phyloP scores from a whole-genome alignment of 2,113 vertebrate genomes.

The Otis tarda region DNA sequence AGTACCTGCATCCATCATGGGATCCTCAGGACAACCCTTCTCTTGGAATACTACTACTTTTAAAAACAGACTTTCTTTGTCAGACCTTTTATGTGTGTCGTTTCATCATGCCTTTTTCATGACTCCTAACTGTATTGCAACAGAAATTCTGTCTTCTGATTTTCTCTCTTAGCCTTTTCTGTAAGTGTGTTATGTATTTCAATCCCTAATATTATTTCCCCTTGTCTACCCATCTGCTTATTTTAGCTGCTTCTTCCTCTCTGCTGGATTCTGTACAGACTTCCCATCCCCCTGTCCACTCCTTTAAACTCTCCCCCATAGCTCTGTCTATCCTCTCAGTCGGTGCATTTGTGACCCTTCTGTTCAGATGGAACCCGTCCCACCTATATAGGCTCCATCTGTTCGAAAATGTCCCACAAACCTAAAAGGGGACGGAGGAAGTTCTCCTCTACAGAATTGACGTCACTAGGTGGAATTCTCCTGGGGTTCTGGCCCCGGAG shows the following conservation, averaged over 20 bases:
- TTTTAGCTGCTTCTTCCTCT: slow-evolving; percentile 77
- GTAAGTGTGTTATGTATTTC: slow-evolving; percentile 63
- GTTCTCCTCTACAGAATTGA: slow-evolving; percentile 80
- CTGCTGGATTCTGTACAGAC: slow-evolving; percentile 73
- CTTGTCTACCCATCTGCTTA: slow-evolving; percentile 79
- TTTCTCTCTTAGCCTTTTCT: slow-evolving; percentile 47
- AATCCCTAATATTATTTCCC: slow-evolving; percentile 57
- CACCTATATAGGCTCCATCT: slow-evolving; percentile 83
- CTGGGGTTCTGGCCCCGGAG: slow-evolving; percentile 74
- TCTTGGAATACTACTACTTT: not conserved
- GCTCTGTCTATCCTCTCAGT: slow-evolving; percentile 86
- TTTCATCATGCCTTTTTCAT: not conserved
- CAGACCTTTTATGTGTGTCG: not conserved
- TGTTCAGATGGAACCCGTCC: slow-evolving; percentile 81
- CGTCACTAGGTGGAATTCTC: slow-evolving; percentile 79
- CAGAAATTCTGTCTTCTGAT: slow-evolving; percentile 20
- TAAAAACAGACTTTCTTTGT: not conserved
- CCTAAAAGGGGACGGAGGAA: slow-evolving; percentile 76
- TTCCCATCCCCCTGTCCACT: slow-evolving; percentile 77
- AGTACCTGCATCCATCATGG: not conserved
- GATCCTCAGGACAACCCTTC: not conserved
- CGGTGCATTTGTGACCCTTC: slow-evolving; percentile 81
- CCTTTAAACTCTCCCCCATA: slow-evolving; percentile 84
- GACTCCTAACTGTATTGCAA: not conserved
- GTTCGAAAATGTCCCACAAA: slow-evolving; percentile 76